Evolutionary conservation across 2,113 vertebrate species (phyloP).

Genomic region (Platysteira castanea): DNA sequence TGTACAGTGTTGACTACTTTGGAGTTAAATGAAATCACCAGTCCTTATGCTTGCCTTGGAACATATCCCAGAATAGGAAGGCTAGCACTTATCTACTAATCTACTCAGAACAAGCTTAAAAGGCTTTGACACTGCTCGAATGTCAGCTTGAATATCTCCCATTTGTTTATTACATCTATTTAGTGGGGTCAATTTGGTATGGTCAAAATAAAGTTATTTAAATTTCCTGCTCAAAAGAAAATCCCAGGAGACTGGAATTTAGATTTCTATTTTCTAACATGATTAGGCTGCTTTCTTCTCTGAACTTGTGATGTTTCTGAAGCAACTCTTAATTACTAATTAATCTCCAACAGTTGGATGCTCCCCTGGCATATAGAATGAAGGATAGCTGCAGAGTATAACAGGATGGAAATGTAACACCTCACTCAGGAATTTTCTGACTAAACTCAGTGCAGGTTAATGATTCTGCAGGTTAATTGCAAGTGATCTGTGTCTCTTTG

Average conservation of each 20-base stretch:
- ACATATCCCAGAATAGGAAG: slow-evolving; percentile 59
- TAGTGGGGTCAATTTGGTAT: neutral
- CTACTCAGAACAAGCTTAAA: slow-evolving; percentile 57
- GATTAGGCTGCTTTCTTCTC: neutral
- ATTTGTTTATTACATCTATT: slow-evolving; percentile 47
- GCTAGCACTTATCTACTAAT: slow-evolving; percentile 56
- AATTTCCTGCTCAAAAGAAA: neutral
- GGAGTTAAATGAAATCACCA: slow-evolving; percentile 25
- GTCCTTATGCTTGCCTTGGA: slow-evolving; percentile 43
- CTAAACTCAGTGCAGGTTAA: neutral
- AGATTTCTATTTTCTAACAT: neutral
- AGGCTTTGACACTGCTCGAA: slow-evolving; percentile 55
- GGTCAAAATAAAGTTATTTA: neutral
- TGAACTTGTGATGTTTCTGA: neutral
- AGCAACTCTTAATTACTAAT: slow-evolving; percentile 13
- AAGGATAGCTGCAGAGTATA: neutral
- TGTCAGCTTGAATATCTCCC: slow-evolving; percentile 58
- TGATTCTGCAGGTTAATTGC: neutral
- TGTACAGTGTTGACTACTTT: neutral
- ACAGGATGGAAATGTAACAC: neutral
- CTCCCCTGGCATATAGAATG: neutral
- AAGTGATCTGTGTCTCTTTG: neutral
- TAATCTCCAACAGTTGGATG: neutral
- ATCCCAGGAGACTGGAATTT: neutral
- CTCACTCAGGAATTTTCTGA: neutral